Conservation (phyloP, 2,113 vertebrate species). For the Gracilinanus agilis region DNA sequence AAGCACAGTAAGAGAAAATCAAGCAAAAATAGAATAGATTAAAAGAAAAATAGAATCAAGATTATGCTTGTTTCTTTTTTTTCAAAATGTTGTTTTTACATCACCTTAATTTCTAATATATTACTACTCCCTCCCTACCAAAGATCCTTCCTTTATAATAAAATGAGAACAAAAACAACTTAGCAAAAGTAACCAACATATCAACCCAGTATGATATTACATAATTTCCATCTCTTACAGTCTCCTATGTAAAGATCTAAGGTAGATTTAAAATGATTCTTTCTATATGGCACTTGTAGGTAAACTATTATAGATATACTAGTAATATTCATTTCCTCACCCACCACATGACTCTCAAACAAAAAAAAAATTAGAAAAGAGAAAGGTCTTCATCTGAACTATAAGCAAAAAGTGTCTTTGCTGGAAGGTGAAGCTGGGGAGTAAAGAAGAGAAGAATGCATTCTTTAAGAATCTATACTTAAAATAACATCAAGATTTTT, state of each 20-base stretch:
- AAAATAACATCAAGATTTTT: no score
- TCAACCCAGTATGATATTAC: no score
- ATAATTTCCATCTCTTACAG: background rate
- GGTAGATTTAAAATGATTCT: background rate
- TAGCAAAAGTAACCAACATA: background rate
- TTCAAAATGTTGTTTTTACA: constrained; percentile 1
- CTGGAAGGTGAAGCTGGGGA: background rate
- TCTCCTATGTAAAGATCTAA: background rate
- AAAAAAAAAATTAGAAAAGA: background rate
- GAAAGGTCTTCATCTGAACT: background rate
- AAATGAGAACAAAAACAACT: background rate
- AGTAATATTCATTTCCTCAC: background rate
- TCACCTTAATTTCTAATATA: background rate
- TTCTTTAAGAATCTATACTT: background rate
- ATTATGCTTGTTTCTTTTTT: background rate
- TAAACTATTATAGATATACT: background rate
- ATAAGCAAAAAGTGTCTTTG: background rate
- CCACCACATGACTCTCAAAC: background rate
- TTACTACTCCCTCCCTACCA: background rate
- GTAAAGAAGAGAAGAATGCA: background rate
- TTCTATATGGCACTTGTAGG: background rate
- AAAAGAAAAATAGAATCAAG: background rate
- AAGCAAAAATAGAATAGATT: no score
- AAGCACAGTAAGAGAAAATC: constrained; percentile 22
- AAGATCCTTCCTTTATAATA: background rate